A percentile compares a stretch with the other conserved stretches of the same genome.
Evolutionary conservation across 2,888 invertebrate genomes (phyloP).

Genomic region (Alloscopus bannaensis): DNA sequence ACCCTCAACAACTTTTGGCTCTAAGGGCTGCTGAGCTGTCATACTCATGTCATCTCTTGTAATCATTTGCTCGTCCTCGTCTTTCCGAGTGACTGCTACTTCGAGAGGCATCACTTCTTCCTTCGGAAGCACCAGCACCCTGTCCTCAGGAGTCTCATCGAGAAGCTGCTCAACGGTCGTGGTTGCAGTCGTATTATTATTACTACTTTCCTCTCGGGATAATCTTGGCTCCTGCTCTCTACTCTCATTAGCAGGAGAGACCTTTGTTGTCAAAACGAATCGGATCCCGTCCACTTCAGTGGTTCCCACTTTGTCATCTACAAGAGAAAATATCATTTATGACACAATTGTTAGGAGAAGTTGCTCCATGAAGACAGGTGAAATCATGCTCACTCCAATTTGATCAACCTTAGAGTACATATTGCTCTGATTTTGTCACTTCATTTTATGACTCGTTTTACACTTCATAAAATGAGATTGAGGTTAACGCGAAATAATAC

Average conservation of each 20-base stretch:
- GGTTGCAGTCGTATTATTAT: too few species aligned
- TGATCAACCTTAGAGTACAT: too few species aligned
- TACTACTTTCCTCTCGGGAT: constrained; percentile 3
- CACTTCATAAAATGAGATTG: background rate
- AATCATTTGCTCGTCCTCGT: constrained; percentile 11
- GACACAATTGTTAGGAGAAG: background rate
- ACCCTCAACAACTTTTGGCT: background rate
- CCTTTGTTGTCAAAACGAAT: background rate
- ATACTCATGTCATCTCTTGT: constrained; percentile 30
- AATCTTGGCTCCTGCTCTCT: constrained; percentile 4
- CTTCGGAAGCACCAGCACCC: background rate
- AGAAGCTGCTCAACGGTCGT: too few species aligned
- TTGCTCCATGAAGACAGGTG: constrained; percentile 6
- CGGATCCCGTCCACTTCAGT: background rate
- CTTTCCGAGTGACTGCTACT: background rate
- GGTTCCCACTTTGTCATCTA: background rate
- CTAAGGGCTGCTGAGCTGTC: constrained; percentile 19
- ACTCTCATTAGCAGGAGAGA: background rate
- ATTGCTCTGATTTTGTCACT: background rate
- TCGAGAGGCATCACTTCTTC: background rate
- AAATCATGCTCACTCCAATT: background rate
- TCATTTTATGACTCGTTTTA: background rate
- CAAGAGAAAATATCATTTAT: background rate
- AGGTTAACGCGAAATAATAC: background rate
- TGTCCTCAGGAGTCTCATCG: too few species aligned